Evolutionary conservation across 2,888 invertebrate genomes (phyloP), one percentile per base, ranked within the genome.

Genomic region (Corythucha ciliata): DNA sequence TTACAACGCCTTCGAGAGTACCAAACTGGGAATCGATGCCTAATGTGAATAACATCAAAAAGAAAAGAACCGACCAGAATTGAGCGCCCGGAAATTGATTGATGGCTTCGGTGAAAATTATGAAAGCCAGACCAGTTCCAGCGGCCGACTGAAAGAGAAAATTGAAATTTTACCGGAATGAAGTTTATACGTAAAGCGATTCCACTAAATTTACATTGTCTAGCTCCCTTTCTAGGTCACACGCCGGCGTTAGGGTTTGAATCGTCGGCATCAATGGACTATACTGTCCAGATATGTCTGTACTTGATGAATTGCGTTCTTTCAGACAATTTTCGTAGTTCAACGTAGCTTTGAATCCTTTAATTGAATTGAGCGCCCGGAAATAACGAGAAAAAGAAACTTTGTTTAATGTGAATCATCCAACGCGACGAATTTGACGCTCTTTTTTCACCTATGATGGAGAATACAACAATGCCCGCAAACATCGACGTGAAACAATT

Each of bases 21-120:
- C 93, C 93, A 65, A 96, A 94, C 67, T 94, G 94, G 1, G 93
- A 94, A 68, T 94, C 96, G 57, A 96, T 91, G 5, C 96, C 96
- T 52, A 96, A 73, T 0, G 93, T 93, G 67, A 96, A 89, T 27
- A 96, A 77, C 96, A 96, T 96, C 46, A 94, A 75, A 70, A 96
- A 96, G 73, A 96, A 96, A 10, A 96, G 76, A 12, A 94, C 79
- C 3, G 93, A 88, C 96, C 96, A 96, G 65, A 96, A 80, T 62
- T 92, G 93, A 0, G 93, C 89, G 0, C 91, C 89, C 0, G 94
- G 93, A 69, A 96, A 94, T 71, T 94, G 93, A 71, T 93, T 91
- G 66, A 96, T 94, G 6, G 96, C 96, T 70, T 96, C 93, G 0
- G 96, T 94, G 73, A 94, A 96, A 61, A 94, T 92, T 57, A 94